Percentiles rank a stretch among this genome's conserved stretches.
phyloP scores from a whole-genome alignment of 2,888 invertebrate species.

The Ferrisia virgata region DNA sequence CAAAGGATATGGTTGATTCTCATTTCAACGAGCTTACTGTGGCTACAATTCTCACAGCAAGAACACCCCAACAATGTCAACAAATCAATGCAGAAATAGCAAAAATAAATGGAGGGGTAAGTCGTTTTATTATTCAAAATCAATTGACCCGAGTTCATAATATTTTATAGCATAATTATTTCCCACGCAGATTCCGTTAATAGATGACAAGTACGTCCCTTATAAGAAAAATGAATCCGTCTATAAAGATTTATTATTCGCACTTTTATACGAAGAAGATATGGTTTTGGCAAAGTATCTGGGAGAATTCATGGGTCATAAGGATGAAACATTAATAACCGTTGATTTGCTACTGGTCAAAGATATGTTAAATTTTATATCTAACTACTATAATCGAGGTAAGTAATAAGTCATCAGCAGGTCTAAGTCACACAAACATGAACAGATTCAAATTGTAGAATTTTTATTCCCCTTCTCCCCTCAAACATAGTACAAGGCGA shows the following conservation, averaged over 20 bases:
- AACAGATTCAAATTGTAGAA: background rate
- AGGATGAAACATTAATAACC: background rate
- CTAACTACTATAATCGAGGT: background rate
- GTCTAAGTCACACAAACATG: too few relatives aligned
- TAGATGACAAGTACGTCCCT: background rate
- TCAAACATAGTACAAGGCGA: background rate
- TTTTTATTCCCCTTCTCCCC: too few relatives aligned
- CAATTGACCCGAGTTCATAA: too few relatives aligned
- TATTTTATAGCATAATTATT: background rate
- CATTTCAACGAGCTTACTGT: background rate
- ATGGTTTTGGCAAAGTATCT: background rate
- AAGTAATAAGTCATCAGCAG: background rate
- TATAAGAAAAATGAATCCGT: background rate
- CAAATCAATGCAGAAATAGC: background rate
- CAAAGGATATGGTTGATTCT: background rate
- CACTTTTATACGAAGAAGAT: background rate
- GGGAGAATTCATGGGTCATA: background rate
- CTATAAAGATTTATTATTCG: background rate
- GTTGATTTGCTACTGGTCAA: background rate
- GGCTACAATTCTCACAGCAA: background rate
- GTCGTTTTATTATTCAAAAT: background rate
- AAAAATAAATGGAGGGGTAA: background rate
- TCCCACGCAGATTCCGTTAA: background rate
- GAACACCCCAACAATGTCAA: background rate
- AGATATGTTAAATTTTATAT: background rate